Percentiles rank a stretch among this genome's conserved stretches.
phyloP scores from a whole-genome alignment of 2,113 vertebrate species.

The Seriola aureovittata region DNA sequence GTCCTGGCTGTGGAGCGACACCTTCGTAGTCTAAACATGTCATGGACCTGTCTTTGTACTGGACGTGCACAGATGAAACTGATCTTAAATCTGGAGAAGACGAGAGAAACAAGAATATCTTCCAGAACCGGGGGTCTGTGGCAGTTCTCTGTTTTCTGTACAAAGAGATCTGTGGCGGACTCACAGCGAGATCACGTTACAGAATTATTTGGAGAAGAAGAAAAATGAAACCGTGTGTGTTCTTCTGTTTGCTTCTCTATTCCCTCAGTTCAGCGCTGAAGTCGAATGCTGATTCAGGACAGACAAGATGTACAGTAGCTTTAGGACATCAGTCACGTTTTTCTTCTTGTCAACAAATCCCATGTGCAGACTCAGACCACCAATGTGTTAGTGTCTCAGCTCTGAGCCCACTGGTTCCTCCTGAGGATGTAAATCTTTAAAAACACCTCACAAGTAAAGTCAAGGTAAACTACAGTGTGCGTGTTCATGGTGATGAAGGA shows the following conservation, averaged over 20 bases:
- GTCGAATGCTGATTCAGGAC: background rate
- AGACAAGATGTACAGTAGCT: background rate
- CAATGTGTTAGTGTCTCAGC: too few species aligned
- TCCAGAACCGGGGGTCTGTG: background rate
- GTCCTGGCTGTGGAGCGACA: background rate
- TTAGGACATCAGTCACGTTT: too few species aligned
- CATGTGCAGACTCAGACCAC: too few species aligned
- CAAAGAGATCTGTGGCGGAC: background rate
- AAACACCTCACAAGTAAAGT: too few species aligned
- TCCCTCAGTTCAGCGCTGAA: too few species aligned
- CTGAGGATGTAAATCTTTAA: too few species aligned
- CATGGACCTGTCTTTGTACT: background rate
- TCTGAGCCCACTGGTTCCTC: too few species aligned
- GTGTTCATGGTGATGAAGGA: too few species aligned
- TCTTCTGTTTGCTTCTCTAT: background rate
- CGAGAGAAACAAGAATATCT: background rate
- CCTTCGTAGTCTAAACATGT: background rate
- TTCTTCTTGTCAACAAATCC: background rate
- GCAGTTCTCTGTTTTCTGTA: background rate
- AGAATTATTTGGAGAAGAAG: background rate
- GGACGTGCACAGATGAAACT: background rate
- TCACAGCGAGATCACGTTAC: background rate
- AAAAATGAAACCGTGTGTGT: background rate
- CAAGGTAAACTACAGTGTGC: too few species aligned
- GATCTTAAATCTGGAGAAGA: background rate